These are phyloP conservation scores for Erpetoichthys calabaricus DNA, from an alignment of 2,797 vertebrate species.

Conservation along the genomic window DNA sequence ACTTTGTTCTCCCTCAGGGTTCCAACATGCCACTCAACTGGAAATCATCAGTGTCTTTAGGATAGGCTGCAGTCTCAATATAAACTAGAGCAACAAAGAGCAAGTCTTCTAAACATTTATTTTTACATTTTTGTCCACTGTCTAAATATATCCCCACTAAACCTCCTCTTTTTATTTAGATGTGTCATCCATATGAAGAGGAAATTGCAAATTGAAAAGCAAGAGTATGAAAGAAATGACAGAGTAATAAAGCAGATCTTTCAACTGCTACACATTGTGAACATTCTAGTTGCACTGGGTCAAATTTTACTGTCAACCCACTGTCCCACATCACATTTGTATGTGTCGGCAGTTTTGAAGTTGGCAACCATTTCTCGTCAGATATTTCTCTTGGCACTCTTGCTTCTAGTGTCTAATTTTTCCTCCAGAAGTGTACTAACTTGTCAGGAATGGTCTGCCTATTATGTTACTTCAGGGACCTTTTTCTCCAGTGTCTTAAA, in stretches of 20 bases:
- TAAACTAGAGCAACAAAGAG: constrained; percentile 27
- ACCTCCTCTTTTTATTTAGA: constrained; percentile 1
- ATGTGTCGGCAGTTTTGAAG: constrained; percentile 21
- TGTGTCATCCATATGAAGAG: constrained; percentile 35
- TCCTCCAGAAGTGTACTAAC: background rate
- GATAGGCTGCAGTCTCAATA: constrained; percentile 22
- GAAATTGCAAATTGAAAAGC: constrained; percentile 45
- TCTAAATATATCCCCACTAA: constrained; percentile 10
- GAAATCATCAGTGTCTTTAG: constrained; percentile 2
- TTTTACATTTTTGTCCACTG: constrained; percentile 23
- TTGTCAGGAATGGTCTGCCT: constrained; percentile 16
- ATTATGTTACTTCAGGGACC: background rate
- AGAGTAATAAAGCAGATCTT: constrained; percentile 38
- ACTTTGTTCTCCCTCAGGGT: constrained; percentile 8
- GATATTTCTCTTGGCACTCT: constrained; percentile 18
- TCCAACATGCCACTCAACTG: constrained; percentile 7
- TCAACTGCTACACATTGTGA: constrained; percentile 31
- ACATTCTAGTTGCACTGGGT: constrained; percentile 27
- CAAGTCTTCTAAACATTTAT: constrained; percentile 22
- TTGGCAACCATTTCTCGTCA: constrained; percentile 7
- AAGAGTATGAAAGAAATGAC: constrained; percentile 29
- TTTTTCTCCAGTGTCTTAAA: constrained; percentile 15
- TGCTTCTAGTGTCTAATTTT: constrained; percentile 14
- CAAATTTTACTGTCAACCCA: constrained; percentile 27
- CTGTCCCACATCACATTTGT: constrained; percentile 24